These are phyloP conservation scores for Hippoglossus hippoglossus DNA, from an alignment of 2,797 vertebrate species.

Conservation along the genomic window DNA sequence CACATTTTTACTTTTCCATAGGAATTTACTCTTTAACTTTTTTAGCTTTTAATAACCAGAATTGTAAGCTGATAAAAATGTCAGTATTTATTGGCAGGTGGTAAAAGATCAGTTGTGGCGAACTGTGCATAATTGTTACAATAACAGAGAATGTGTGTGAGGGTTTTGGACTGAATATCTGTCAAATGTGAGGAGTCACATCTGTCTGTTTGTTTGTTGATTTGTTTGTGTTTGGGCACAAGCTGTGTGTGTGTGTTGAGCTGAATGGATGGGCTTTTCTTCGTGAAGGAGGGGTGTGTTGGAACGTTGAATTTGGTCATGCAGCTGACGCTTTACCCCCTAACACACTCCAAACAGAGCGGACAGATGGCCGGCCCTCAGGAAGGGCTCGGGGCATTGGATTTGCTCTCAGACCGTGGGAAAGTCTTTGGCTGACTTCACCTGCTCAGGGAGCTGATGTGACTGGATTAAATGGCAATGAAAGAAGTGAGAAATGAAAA, in stretches of 20 bases:
- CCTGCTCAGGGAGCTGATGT: conserved; percentile 83
- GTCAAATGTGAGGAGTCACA: conserved; percentile 51
- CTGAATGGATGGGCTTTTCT: conserved; percentile 73
- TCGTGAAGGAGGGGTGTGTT: conserved; percentile 78
- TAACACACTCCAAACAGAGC: conserved; percentile 83
- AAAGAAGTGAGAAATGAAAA: conserved; percentile 77
- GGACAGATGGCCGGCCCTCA: conserved; percentile 87
- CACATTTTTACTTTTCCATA: background rate
- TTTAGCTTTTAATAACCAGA: conserved; percentile 1
- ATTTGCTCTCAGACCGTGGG: conserved; percentile 87
- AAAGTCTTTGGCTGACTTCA: conserved; percentile 87
- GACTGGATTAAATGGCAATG: conserved; percentile 81
- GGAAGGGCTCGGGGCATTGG: conserved; percentile 83
- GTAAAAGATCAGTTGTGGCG: conserved; percentile 11
- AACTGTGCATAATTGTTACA: conserved; percentile 28
- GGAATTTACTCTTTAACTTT: background rate
- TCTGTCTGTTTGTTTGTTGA: conserved; percentile 77
- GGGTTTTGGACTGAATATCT: conserved; percentile 37
- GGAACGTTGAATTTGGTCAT: conserved; percentile 87
- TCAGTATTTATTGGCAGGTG: conserved; percentile 6
- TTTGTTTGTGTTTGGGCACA: conserved; percentile 73
- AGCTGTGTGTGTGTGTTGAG: conserved; percentile 59
- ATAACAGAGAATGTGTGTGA: conserved; percentile 13
- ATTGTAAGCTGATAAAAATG: conserved; percentile 1
- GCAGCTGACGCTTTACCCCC: conserved; percentile 85